A percentile compares a stretch with the other conserved stretches of the same genome.
These are phyloP conservation scores for Tor tambroides DNA, from an alignment of 2,113 vertebrate genomes.

Conservation along the genomic window DNA sequence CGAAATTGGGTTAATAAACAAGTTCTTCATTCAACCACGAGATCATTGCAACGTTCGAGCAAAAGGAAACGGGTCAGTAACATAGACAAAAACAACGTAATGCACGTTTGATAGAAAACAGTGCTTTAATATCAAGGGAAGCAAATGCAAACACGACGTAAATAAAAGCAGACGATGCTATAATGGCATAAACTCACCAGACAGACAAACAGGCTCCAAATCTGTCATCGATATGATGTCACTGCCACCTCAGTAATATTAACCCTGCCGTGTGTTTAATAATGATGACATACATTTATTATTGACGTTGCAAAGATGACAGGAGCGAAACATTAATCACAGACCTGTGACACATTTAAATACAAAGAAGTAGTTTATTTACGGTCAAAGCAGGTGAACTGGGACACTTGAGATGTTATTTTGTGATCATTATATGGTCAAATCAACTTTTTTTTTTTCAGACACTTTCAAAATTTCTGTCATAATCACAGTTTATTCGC, in stretches of 20 bases:
- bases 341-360: neutral
- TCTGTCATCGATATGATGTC: neutral
- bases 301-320: neutral
- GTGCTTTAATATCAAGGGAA: neutral
- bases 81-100: neutral
- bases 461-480: too few species aligned
- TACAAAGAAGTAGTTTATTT: neutral
- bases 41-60: neutral
- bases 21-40: conserved; percentile 58
- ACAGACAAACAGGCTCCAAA: neutral
- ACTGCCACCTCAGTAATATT: neutral
- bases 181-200: neutral
- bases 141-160: neutral
- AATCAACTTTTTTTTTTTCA: too few species aligned
- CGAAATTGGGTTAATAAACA: conserved; percentile 51
- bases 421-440: too few species aligned
- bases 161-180: neutral
- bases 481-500: too few species aligned
- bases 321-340: neutral
- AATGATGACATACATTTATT: neutral
- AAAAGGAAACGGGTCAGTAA: neutral
- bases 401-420: too few species aligned
- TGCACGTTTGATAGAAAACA: neutral
- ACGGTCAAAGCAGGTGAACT: too few species aligned
- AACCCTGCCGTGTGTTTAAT: neutral